A percentile compares a stretch with the other conserved stretches of the same genome.
phyloP scores from a whole-genome alignment of 2,113 vertebrate genomes.

The Cygnus atratus region DNA sequence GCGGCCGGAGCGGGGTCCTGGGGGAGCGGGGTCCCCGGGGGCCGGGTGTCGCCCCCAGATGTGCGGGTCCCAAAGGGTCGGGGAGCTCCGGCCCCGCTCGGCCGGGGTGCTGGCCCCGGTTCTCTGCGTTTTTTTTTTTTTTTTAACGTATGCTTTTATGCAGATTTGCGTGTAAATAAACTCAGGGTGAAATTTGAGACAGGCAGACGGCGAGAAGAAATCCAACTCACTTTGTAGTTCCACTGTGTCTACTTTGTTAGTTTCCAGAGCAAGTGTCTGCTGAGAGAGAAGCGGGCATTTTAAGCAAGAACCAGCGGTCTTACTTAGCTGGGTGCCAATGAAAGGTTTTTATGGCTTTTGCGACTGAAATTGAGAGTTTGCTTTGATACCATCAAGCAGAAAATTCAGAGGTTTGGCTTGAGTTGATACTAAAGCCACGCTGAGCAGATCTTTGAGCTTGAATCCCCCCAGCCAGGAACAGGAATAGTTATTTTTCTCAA shows the following conservation, averaged over 20 bases:
- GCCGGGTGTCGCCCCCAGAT: accelerated
- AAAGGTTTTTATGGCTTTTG: not conserved
- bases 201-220: not conserved
- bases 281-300: not conserved
- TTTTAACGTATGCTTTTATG: not conserved
- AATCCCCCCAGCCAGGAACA: not conserved
- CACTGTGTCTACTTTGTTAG: not conserved
- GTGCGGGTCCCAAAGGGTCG: not conserved
- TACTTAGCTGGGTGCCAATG: not conserved
- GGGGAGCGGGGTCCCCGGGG: not conserved
- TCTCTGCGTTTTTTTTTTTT: not conserved
- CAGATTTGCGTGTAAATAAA: not conserved
- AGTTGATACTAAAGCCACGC: not conserved
- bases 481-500: not conserved
- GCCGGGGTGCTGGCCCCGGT: not conserved
- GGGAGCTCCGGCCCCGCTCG: not conserved
- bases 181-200: not conserved
- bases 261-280: conserved; percentile 11
- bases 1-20: not conserved
- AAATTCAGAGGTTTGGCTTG: not conserved
- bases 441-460: not conserved
- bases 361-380: not conserved
- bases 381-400: not conserved
- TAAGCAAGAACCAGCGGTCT: not conserved
- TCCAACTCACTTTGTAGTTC: conserved; percentile 3